phyloP scores from a whole-genome alignment of 1,140 invertebrate genomes.

The Drosophila funebris region DNA sequence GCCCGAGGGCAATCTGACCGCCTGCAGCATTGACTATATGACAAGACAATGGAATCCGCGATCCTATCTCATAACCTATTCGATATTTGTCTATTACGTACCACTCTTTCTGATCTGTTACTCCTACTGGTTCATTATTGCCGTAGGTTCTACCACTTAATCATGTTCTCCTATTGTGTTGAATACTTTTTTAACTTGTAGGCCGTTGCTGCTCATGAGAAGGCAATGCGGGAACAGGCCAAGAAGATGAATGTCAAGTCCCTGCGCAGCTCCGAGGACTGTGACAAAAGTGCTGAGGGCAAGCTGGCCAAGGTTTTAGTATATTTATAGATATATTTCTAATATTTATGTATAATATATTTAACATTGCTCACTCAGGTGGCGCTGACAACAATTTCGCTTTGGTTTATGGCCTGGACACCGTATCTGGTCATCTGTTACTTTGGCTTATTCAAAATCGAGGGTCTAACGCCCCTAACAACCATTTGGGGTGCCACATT shows the following conservation, averaged over 20 bases:
- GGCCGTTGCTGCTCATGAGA: constrained; percentile 91
- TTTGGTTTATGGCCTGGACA: constrained; percentile 94
- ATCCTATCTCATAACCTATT: constrained; percentile 89
- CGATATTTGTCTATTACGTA: constrained; percentile 88
- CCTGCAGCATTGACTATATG: constrained; percentile 93
- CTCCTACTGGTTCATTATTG: constrained; percentile 91
- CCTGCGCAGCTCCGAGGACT: constrained; percentile 87
- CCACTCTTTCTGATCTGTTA: constrained; percentile 90
- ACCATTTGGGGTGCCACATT: constrained; percentile 92
- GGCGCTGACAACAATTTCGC: constrained; percentile 91
- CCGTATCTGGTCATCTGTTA: constrained; percentile 93
- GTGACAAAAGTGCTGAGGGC: constrained; percentile 88
- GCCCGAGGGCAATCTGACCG: constrained; percentile 93
- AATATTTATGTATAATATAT: neutral
- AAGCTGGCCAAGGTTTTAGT: constrained; percentile 88
- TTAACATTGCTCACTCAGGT: constrained; percentile 83
- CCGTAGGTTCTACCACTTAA: constrained; percentile 78
- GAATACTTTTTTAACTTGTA: constrained; percentile 56
- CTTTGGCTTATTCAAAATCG: constrained; percentile 89
- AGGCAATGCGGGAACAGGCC: constrained; percentile 91
- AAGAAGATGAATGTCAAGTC: constrained; percentile 94
- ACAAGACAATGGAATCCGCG: constrained; percentile 86
- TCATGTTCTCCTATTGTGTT: neutral
- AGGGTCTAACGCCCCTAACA: constrained; percentile 88
- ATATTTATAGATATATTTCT: neutral